These are phyloP conservation scores for Mesopsocus fuscifrons DNA, from an alignment of 2,888 invertebrate genomes.

Conservation along the genomic window DNA sequence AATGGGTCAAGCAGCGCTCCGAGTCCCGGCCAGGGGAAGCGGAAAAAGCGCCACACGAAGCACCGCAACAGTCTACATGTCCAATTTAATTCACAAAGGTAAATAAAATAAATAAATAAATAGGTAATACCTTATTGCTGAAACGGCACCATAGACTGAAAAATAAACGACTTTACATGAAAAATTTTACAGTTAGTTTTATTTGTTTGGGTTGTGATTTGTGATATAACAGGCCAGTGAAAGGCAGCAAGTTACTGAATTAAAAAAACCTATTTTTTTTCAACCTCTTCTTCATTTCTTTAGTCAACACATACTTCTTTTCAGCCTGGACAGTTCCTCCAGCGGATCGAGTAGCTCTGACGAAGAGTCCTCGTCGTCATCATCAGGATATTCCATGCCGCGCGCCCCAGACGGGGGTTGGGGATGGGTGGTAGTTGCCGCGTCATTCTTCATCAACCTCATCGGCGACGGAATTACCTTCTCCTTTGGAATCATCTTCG, in stretches of 20 bases:
- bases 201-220: no score
- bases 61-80: not conserved
- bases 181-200: no score
- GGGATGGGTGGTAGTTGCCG: constrained; percentile 85
- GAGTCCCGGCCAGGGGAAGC: no score
- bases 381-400: constrained; percentile 42
- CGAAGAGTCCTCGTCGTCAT: constrained; percentile 40
- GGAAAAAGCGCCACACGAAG: no score
- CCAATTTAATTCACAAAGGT: not conserved
- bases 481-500: constrained; percentile 78
- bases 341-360: constrained; percentile 30
- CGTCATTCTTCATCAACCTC: constrained; percentile 73
- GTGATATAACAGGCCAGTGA: no score
- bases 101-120: not conserved
- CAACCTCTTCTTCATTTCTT: not conserved
- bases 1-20: no score
- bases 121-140: no score
- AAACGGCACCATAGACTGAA: no score
- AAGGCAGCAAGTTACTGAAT: no score
- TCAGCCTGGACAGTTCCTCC: no score
- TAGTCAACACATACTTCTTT: no score
- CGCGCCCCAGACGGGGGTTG: constrained; percentile 75
- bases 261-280: constrained; percentile 5
- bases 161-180: no score
- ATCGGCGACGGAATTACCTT: constrained; percentile 87